Conservation (phyloP, 2,113 vertebrate species). For the Corythornis cristatus region DNA sequence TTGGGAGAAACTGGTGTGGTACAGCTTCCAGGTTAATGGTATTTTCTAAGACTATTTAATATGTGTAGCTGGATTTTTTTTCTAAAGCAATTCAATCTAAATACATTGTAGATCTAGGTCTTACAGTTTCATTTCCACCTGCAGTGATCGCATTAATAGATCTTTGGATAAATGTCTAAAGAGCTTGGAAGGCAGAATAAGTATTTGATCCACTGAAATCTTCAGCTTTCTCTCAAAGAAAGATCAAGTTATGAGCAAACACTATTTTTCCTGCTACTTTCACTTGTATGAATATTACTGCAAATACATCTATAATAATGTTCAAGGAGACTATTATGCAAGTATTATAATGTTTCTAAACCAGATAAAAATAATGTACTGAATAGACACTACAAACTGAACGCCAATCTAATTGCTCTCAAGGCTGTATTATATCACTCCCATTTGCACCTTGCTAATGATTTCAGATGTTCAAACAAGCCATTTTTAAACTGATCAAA, state of each 20-base stretch:
- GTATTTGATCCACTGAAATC: not conserved
- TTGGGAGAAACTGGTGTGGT: not conserved
- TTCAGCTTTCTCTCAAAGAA: not conserved
- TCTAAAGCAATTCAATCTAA: slow-evolving; percentile 24
- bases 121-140: slow-evolving; percentile 37
- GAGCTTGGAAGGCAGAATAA: not conserved
- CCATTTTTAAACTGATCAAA: slow-evolving; percentile 48
- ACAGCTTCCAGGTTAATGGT: not conserved
- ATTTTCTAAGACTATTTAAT: not conserved
- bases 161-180: slow-evolving; percentile 18
- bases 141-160: not conserved
- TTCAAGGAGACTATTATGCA: slow-evolving; percentile 52
- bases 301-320: not conserved
- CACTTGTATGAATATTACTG: not conserved
- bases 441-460: slow-evolving; percentile 61
- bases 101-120: not conserved
- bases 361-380: slow-evolving; percentile 56
- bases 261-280: slow-evolving; percentile 27
- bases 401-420: slow-evolving; percentile 35
- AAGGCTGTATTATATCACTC: slow-evolving; percentile 22
- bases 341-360: slow-evolving; percentile 56
- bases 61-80: not conserved
- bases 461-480: slow-evolving; percentile 59
- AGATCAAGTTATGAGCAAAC: slow-evolving; percentile 21
- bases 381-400: slow-evolving; percentile 40